Evolutionary conservation across 2,888 invertebrate genomes (phyloP).

Genomic region (Seira musarum): DNA sequence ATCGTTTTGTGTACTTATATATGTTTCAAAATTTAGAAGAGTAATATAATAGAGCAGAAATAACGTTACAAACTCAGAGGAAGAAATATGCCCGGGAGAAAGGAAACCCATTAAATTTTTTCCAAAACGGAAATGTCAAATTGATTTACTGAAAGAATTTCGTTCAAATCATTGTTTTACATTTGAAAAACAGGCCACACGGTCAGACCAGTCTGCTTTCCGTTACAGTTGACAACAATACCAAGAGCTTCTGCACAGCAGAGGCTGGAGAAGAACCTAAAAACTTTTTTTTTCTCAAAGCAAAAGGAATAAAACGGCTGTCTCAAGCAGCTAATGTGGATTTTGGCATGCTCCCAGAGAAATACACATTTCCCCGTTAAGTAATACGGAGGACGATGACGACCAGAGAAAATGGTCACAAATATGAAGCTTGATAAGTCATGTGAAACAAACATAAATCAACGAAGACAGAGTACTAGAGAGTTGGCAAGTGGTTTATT

Average conservation of each 20-base stretch:
- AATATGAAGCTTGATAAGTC: slow-evolving; percentile 61
- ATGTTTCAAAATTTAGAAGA: too few species aligned
- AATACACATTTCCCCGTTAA: not conserved
- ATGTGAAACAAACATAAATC: slow-evolving; percentile 62
- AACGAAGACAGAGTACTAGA: slow-evolving; percentile 46
- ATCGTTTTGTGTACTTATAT: too few species aligned
- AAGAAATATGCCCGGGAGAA: not conserved
- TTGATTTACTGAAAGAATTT: slow-evolving; percentile 7
- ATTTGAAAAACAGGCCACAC: slow-evolving; percentile 23
- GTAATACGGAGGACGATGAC: slow-evolving; percentile 11
- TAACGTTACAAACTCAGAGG: not conserved
- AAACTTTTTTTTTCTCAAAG: not conserved
- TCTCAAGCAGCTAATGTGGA: slow-evolving; percentile 48
- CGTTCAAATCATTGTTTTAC: slow-evolving; percentile 30
- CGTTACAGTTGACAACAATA: slow-evolving; percentile 9
- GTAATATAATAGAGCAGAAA: not conserved
- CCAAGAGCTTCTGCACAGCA: not conserved
- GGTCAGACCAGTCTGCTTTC: slow-evolving; percentile 3
- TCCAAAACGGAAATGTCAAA: not conserved
- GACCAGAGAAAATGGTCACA: slow-evolving; percentile 53
- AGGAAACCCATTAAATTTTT: slow-evolving; percentile 10
- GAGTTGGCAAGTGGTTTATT: slow-evolving; percentile 59
- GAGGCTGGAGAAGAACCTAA: not conserved
- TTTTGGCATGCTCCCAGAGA: slow-evolving; percentile 44
- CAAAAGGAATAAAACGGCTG: slow-evolving; percentile 10